Conservation (phyloP, 2,113 vertebrate species). For the Chionis minor region DNA sequence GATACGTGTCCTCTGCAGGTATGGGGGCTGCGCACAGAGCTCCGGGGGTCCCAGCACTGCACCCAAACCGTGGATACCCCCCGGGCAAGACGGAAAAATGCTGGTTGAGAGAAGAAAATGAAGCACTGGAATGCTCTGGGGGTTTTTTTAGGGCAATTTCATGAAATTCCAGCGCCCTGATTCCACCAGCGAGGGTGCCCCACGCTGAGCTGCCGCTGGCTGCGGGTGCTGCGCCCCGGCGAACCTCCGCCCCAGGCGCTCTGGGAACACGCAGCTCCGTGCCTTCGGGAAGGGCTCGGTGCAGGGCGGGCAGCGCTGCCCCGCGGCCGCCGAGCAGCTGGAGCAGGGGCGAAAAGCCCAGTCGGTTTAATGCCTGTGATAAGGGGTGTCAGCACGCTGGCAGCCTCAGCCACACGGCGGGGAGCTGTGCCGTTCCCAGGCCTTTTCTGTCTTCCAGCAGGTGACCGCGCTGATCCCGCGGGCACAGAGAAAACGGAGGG, state of each 20-base stretch:
- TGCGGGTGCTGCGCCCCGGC: background rate
- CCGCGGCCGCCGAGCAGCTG: background rate
- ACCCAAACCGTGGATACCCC: background rate
- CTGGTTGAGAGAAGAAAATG: background rate
- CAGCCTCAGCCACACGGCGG: background rate
- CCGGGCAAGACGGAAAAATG: background rate
- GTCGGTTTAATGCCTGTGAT: rapidly evolving
- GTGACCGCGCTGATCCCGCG: rapidly evolving
- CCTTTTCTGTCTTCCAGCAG: background rate
- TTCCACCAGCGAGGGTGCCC: background rate
- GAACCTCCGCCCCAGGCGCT: background rate
- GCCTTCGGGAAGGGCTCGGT: background rate
- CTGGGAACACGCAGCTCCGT: rapidly evolving
- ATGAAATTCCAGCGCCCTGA: background rate
- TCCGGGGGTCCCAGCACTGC: background rate
- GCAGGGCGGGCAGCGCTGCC: background rate
- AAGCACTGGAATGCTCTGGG: background rate
- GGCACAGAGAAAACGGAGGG: background rate
- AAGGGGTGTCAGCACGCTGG: background rate
- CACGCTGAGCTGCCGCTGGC: background rate
- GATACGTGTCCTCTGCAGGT: background rate
- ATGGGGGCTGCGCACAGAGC: background rate
- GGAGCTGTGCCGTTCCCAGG: background rate
- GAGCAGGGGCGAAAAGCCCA: background rate
- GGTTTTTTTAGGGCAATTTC: background rate